Conservation (phyloP, 1,140 invertebrate genomes). For the Limonius californicus region DNA sequence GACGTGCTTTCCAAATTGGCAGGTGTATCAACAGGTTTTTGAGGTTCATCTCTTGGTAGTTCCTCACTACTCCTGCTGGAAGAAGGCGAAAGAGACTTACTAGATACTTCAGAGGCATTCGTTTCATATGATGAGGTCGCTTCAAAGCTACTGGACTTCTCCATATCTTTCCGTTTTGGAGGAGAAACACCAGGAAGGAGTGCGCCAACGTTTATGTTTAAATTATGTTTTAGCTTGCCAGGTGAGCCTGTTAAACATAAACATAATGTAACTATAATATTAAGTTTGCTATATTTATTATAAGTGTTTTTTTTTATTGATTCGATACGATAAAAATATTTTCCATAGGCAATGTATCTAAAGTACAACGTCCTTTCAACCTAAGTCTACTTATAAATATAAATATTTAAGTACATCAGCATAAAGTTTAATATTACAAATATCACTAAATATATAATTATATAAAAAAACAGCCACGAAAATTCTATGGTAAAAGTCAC, state of each 20-base stretch:
- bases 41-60: neutral
- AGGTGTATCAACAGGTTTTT: neutral
- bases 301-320: no score
- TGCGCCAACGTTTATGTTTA: neutral
- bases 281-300: no score
- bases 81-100: neutral
- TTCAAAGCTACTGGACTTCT: neutral
- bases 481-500: no score
- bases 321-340: no score
- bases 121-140: neutral
- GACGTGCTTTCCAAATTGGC: neutral
- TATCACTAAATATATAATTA: no score
- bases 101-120: neutral
- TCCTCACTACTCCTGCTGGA: neutral
- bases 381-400: no score
- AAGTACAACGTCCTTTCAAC: no score
- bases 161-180: neutral
- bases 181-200: neutral
- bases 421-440: no score
- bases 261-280: no score
- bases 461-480: no score
- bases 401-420: no score
- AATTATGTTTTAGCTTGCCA: neutral
- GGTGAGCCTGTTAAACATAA: neutral
- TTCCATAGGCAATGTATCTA: no score